These are phyloP conservation scores for Polypedilum vanderplanki DNA, from an alignment of 1,140 invertebrate species.

Conservation along the genomic window DNA sequence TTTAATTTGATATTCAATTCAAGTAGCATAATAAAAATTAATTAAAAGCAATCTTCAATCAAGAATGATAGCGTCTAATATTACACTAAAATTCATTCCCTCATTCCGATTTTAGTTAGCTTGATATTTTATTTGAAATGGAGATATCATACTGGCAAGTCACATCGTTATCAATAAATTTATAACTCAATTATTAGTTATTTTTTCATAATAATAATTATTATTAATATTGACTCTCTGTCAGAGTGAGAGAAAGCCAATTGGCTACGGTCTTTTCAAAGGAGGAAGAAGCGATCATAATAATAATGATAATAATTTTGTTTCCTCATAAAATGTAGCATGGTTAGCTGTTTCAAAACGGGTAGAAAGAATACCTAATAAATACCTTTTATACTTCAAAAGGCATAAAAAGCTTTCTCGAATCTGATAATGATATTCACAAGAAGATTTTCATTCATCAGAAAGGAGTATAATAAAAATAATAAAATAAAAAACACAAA, in stretches of 20 bases:
- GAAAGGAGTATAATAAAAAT: not conserved
- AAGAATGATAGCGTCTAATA: too few species aligned
- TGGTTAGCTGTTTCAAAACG: too few species aligned
- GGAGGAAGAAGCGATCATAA: not conserved
- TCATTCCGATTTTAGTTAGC: too few species aligned
- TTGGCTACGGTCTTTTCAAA: not conserved
- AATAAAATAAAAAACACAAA: too few species aligned
- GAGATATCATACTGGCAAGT: not conserved
- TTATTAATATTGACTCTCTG: not conserved
- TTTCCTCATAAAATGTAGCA: too few species aligned
- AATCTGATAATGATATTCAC: slow-evolving; percentile 28
- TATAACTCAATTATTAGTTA: slow-evolving; percentile 8
- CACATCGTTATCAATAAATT: slow-evolving; percentile 18
- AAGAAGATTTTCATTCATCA: slow-evolving; percentile 22
- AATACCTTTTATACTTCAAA: not conserved
- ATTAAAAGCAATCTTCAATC: too few species aligned
- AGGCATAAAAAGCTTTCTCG: slow-evolving; percentile 5
- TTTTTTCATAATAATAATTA: slow-evolving; percentile 6
- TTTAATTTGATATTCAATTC: too few species aligned
- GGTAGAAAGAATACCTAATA: slow-evolving; percentile 1
- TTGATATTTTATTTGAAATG: too few species aligned
- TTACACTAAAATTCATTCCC: too few species aligned
- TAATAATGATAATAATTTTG: slow-evolving; percentile 1
- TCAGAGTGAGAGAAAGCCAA: too few species aligned
- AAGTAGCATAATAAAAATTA: too few species aligned